Conservation (phyloP, 2,797 vertebrate genomes). For the Thamnophis elegans region DNA sequence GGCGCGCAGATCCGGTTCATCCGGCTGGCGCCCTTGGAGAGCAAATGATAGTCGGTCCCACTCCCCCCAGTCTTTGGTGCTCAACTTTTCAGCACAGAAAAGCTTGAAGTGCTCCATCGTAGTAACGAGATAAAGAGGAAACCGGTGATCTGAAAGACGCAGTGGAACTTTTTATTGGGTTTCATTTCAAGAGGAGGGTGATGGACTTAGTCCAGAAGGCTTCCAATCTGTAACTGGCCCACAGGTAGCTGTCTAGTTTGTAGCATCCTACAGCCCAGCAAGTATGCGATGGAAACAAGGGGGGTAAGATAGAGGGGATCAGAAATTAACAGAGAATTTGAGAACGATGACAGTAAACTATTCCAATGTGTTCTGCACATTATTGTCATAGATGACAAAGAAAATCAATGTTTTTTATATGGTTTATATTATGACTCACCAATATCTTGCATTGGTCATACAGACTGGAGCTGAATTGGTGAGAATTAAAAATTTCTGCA, state of each 20-base stretch:
- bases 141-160: not conserved
- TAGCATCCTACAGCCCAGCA: not conserved
- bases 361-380: not conserved
- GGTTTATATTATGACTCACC: too few relatives aligned
- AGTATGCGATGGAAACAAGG: not conserved
- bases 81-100: not conserved
- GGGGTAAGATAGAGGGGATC: not conserved
- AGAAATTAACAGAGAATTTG: not conserved
- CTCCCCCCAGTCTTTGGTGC: not conserved
- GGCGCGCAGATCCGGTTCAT: not conserved
- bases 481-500: too few relatives aligned
- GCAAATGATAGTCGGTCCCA: not conserved
- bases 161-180: not conserved
- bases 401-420: too few relatives aligned
- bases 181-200: not conserved
- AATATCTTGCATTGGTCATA: too few relatives aligned
- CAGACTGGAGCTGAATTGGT: too few relatives aligned
- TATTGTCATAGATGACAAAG: not conserved
- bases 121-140: not conserved
- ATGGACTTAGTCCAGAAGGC: not conserved
- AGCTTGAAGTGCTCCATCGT: not conserved
- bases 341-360: not conserved
- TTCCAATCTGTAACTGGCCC: not conserved
- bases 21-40: not conserved
- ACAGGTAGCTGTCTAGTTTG: too few relatives aligned